Conservation (phyloP, 2,797 vertebrate species). For the Novumbra hubbsi region DNA sequence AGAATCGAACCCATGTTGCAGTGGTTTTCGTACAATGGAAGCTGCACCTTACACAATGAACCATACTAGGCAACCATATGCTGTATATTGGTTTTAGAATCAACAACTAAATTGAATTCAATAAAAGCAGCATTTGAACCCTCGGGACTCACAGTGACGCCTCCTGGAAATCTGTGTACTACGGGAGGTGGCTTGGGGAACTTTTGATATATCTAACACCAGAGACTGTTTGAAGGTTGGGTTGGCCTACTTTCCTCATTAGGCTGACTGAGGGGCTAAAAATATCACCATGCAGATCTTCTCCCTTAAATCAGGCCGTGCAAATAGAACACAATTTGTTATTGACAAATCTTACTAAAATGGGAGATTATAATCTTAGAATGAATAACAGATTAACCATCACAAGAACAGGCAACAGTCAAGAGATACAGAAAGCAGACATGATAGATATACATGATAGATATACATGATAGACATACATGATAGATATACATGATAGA, state of each 20-base stretch:
- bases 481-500: not conserved
- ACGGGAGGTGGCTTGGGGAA: not conserved
- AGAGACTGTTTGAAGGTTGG: constrained; percentile 12
- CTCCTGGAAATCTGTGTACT: not conserved
- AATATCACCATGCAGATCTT: constrained; percentile 51
- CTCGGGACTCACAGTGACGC: not conserved
- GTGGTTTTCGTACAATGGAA: no score
- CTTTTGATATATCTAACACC: constrained; percentile 1
- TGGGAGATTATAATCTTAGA: constrained; percentile 9
- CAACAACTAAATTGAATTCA: no score
- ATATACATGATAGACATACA: not conserved
- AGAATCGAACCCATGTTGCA: no score
- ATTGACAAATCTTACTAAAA: not conserved
- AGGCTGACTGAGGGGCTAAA: constrained; percentile 57
- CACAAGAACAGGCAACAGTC: not conserved
- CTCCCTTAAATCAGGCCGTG: constrained; percentile 28
- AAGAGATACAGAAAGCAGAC: not conserved
- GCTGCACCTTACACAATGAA: no score
- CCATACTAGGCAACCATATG: no score
- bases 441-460: not conserved
- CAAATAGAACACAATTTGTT: not conserved
- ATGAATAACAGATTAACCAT: not conserved
- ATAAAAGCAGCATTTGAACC: no score
- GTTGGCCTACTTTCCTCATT: constrained; percentile 65
- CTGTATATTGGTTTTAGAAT: no score